phyloP scores from a whole-genome alignment of 2,797 vertebrate species.

The Enteromius fasciolatus region DNA sequence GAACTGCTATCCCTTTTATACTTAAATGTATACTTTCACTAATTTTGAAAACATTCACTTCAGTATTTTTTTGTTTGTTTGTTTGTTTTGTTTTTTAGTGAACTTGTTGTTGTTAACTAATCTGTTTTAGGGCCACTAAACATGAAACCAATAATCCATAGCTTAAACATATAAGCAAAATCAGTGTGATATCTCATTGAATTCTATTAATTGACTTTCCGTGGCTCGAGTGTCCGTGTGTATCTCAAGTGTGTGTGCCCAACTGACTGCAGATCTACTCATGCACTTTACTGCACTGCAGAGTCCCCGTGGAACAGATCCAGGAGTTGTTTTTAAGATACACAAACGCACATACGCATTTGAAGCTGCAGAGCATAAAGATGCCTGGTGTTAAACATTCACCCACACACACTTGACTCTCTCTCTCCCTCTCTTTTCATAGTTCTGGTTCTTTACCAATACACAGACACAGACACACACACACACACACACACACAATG shows the following conservation, averaged over 20 bases:
- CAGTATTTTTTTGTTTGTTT: neutral
- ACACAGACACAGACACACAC: constrained; percentile 11
- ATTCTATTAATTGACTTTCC: constrained; percentile 1
- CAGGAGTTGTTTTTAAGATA: constrained; percentile 14
- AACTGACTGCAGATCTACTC: constrained; percentile 10
- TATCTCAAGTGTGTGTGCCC: neutral
- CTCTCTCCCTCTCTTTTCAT: neutral
- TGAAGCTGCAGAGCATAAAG: constrained; percentile 6
- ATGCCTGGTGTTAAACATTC: constrained; percentile 31
- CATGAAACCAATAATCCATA: neutral
- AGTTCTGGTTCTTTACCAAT: constrained; percentile 34
- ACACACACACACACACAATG: constrained; percentile 25
- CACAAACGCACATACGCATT: neutral
- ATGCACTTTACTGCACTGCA: constrained; percentile 30
- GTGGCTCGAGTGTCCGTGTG: neutral
- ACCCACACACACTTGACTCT: constrained; percentile 33
- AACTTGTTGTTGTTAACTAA: neutral
- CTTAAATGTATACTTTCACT: neutral
- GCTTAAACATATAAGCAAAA: neutral
- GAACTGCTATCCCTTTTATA: neutral
- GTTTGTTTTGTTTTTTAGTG: neutral
- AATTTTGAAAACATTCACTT: neutral
- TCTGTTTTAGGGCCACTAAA: neutral
- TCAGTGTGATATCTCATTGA: neutral
- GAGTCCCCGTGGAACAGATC: constrained; percentile 27